Conservation (phyloP, 2,113 vertebrate species). For the Archocentrus centrarchus region DNA sequence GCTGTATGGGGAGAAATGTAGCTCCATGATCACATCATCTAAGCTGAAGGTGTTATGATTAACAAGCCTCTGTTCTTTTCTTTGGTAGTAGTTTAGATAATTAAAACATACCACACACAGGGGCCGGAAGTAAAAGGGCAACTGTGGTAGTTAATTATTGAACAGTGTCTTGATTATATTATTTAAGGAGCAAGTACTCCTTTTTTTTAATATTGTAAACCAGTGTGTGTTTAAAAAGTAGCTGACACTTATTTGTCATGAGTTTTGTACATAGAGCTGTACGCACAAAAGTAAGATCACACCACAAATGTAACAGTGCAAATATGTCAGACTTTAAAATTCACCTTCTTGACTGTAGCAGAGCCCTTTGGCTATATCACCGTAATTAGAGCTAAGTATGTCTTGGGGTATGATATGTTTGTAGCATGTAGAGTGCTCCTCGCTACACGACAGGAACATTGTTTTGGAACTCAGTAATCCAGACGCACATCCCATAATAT, state of each 20-base stretch:
- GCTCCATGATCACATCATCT: background rate
- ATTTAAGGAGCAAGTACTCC: background rate
- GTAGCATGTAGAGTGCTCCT: conserved; percentile 42
- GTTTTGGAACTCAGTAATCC: background rate
- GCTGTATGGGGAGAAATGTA: too few relatives aligned
- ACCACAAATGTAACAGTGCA: background rate
- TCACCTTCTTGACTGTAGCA: background rate
- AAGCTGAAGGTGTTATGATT: background rate
- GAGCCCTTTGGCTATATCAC: conserved; percentile 5
- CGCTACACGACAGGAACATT: background rate
- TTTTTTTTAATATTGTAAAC: background rate
- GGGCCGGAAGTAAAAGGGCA: background rate
- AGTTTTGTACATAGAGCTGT: background rate
- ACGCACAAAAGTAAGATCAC: background rate
- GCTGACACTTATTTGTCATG: background rate
- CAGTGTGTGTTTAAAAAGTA: background rate
- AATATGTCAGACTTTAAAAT: conserved; percentile 16
- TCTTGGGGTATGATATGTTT: conserved; percentile 26
- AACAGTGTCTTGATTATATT: background rate
- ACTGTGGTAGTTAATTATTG: conserved; percentile 2
- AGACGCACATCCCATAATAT: background rate
- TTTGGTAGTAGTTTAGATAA: too few relatives aligned
- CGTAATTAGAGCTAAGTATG: conserved; percentile 14
- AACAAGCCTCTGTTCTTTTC: background rate
- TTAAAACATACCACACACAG: background rate